Percentiles rank a stretch among this genome's conserved stretches.
phyloP scores from a whole-genome alignment of 2,888 invertebrate species.

The Orthosia gothica region DNA sequence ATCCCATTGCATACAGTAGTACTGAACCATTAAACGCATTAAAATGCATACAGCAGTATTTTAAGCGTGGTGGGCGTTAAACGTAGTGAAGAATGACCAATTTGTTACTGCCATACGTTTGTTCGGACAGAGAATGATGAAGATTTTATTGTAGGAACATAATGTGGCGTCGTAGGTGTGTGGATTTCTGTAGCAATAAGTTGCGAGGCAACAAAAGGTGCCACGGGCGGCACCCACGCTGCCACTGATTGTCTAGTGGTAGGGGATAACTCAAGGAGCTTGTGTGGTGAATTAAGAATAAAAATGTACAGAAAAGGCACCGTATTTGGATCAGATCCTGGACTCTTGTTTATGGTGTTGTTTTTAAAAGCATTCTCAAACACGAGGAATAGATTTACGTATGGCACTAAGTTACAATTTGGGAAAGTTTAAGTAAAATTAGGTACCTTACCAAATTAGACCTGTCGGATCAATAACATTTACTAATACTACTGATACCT shows the following conservation, averaged over 20 bases:
- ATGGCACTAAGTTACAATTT: not conserved
- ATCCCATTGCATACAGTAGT: slow-evolving; percentile 83
- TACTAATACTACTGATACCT: not conserved
- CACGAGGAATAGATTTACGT: too few relatives aligned
- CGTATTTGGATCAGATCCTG: slow-evolving; percentile 18
- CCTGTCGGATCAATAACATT: not conserved
- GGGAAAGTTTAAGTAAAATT: too few relatives aligned
- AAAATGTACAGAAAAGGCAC: slow-evolving; percentile 53
- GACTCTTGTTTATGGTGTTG: not conserved
- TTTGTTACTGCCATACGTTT: slow-evolving; percentile 83
- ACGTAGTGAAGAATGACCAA: slow-evolving; percentile 84
- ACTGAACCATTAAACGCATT: slow-evolving; percentile 82
- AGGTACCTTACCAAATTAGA: too few relatives aligned
- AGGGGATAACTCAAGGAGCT: slow-evolving; percentile 77
- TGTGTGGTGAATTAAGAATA: slow-evolving; percentile 65
- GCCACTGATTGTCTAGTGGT: slow-evolving; percentile 77
- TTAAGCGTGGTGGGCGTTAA: slow-evolving; percentile 80
- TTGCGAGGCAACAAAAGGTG: slow-evolving; percentile 82
- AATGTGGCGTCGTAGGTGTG: slow-evolving; percentile 79
- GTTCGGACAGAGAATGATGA: slow-evolving; percentile 82
- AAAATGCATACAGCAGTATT: slow-evolving; percentile 71
- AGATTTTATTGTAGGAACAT: slow-evolving; percentile 85
- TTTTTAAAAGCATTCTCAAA: not conserved
- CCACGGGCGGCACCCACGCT: slow-evolving; percentile 79
- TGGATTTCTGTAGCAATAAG: slow-evolving; percentile 81